A percentile compares a stretch with the other conserved stretches of the same genome.
Evolutionary conservation across 1,140 invertebrate species (phyloP).

Genomic region (Drosophila leontia): DNA sequence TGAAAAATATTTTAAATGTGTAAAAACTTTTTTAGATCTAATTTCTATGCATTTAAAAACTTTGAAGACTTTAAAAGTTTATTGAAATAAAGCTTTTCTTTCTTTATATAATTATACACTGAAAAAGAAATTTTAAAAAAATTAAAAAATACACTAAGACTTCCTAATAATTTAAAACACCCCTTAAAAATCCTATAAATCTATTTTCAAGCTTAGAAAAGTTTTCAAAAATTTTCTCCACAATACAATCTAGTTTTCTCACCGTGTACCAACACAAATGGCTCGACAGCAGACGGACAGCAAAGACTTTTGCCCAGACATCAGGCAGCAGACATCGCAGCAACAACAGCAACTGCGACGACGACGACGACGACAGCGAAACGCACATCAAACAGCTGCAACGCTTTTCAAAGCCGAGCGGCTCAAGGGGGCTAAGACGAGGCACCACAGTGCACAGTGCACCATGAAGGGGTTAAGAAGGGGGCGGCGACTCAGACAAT

Average conservation of each 20-base stretch:
- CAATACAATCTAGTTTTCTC: neutral
- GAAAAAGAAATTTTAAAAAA: neutral
- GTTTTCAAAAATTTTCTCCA: too few relatives aligned
- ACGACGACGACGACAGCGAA: slow-evolving; percentile 33
- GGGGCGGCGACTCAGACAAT: slow-evolving; percentile 63
- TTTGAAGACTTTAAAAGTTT: neutral
- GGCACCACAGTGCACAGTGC: neutral
- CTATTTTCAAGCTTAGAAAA: fast-evolving
- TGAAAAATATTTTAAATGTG: neutral
- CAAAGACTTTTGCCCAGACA: slow-evolving; percentile 30
- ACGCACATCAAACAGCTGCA: slow-evolving; percentile 73
- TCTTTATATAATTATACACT: too few relatives aligned
- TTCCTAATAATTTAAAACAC: too few relatives aligned
- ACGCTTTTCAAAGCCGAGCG: slow-evolving; percentile 26
- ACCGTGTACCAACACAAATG: slow-evolving; percentile 30
- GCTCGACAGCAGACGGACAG: slow-evolving; percentile 32
- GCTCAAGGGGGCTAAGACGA: slow-evolving; percentile 4
- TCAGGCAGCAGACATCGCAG: slow-evolving; percentile 12
- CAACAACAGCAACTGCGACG: slow-evolving; percentile 15
- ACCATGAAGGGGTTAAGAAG: slow-evolving; percentile 5
- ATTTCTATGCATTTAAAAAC: neutral
- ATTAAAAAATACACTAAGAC: neutral
- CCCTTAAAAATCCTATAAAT: neutral
- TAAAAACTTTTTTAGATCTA: neutral
- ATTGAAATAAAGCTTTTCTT: neutral